These are phyloP conservation scores for Bubalus kerabau DNA, from an alignment of 2,113 vertebrate genomes.

Conservation along the genomic window DNA sequence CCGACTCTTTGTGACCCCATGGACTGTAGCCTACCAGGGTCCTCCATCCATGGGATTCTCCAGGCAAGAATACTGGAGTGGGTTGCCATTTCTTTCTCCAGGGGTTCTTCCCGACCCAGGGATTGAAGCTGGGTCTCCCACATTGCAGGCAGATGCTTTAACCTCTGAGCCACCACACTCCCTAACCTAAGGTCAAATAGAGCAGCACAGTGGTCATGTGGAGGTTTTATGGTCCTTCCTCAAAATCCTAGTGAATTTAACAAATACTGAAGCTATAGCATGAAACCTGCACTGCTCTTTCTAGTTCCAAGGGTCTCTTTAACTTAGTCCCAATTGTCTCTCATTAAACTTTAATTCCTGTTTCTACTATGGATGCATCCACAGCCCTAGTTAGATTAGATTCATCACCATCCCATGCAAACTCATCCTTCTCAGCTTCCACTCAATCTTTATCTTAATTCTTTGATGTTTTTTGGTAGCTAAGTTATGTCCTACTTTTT, in stretches of 20 bases:
- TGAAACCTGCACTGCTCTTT: neutral
- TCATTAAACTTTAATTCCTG: neutral
- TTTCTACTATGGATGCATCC: neutral
- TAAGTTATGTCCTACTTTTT: neutral
- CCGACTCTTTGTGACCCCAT: too few relatives aligned
- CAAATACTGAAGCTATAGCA: neutral
- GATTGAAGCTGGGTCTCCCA: too few relatives aligned
- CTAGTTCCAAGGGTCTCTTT: neutral
- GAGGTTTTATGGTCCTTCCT: neutral
- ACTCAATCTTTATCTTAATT: neutral
- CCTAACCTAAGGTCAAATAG: neutral
- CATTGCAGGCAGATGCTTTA: too few relatives aligned
- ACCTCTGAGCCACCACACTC: neutral
- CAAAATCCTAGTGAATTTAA: neutral
- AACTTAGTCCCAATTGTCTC: neutral
- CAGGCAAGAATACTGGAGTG: too few relatives aligned
- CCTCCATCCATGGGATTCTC: too few relatives aligned
- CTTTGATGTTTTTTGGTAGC: neutral
- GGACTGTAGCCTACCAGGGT: too few relatives aligned
- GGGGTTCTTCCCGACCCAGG: too few relatives aligned
- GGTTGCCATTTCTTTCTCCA: too few relatives aligned
- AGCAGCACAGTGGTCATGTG: rapidly evolving
- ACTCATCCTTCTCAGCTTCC: neutral
- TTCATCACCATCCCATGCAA: neutral
- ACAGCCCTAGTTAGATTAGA: neutral